These are phyloP conservation scores for Limnothrissa miodon DNA, from an alignment of 2,113 vertebrate genomes.

Conservation along the genomic window DNA sequence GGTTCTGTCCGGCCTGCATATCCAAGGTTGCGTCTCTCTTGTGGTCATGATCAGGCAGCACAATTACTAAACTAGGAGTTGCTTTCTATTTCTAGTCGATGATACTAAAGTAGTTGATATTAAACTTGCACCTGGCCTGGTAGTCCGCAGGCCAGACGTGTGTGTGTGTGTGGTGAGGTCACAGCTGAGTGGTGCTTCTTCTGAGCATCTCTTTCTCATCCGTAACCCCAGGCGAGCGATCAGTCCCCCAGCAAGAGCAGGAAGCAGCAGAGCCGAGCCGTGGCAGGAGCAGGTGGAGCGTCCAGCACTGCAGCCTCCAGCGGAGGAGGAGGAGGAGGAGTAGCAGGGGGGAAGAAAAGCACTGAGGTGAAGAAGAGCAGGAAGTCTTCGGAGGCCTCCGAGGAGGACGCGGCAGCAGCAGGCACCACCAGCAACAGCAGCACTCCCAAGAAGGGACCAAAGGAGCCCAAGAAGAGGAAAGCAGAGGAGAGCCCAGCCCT, in stretches of 20 bases:
- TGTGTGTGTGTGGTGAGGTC: background rate
- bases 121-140: background rate
- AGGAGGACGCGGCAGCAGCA: slow-evolving; percentile 80
- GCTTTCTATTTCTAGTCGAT: background rate
- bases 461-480: slow-evolving; percentile 81
- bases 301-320: background rate
- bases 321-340: background rate
- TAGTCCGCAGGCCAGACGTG: background rate
- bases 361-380: slow-evolving; percentile 75
- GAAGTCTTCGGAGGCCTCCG: slow-evolving; percentile 77
- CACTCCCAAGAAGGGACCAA: slow-evolving; percentile 75
- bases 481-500: slow-evolving; percentile 71
- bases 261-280: slow-evolving; percentile 78
- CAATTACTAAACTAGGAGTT: background rate
- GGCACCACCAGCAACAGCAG: slow-evolving; percentile 69
- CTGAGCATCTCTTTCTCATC: slow-evolving; percentile 34
- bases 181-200: background rate
- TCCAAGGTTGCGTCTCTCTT: slow-evolving; percentile 71
- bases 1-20: slow-evolving; percentile 89
- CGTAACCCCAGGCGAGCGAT: slow-evolving; percentile 78
- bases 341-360: slow-evolving; percentile 71
- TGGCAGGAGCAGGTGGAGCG: slow-evolving; percentile 28
- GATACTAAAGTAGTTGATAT: no score
- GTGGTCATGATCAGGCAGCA: background rate
- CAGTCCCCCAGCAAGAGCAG: slow-evolving; percentile 75